Percentiles rank a stretch among this genome's conserved stretches.
These are phyloP conservation scores for Diplazon laetatorius DNA, from an alignment of 2,888 invertebrate genomes.

Conservation along the genomic window DNA sequence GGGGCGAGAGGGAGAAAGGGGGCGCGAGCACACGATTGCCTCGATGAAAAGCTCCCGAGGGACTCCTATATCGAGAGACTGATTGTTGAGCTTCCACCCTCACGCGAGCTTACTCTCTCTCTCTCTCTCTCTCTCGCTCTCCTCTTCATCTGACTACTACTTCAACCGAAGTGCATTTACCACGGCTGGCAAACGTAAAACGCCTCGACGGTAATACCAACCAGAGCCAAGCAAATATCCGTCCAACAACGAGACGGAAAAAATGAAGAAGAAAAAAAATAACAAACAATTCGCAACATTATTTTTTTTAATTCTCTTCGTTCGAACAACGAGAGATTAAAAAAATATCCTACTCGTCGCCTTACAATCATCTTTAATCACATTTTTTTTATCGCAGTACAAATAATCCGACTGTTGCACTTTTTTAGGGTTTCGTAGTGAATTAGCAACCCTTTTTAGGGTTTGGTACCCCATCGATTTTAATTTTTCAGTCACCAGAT, in stretches of 20 bases:
- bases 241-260: constrained; percentile 9
- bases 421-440: no score
- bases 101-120: constrained; percentile 40
- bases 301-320: no score
- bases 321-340: background rate
- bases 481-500: no score
- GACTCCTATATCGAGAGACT: constrained; percentile 72
- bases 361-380: no score
- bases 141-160: constrained; percentile 29
- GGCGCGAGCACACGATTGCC: constrained; percentile 50
- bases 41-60: constrained; percentile 64
- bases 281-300: background rate
- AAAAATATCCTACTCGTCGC: background rate
- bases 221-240: constrained; percentile 14
- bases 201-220: constrained; percentile 27
- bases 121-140: constrained; percentile 27
- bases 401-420: no score
- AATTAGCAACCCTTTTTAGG: no score
- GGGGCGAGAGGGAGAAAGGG: no score
- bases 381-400: no score
- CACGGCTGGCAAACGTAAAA: constrained; percentile 48
- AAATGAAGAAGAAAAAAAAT: background rate
- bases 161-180: constrained; percentile 46
- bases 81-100: constrained; percentile 67
- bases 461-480: no score